Base-by-base conservation (phyloP, 2,888 invertebrate species). In the Epinotia ramella region DNA sequence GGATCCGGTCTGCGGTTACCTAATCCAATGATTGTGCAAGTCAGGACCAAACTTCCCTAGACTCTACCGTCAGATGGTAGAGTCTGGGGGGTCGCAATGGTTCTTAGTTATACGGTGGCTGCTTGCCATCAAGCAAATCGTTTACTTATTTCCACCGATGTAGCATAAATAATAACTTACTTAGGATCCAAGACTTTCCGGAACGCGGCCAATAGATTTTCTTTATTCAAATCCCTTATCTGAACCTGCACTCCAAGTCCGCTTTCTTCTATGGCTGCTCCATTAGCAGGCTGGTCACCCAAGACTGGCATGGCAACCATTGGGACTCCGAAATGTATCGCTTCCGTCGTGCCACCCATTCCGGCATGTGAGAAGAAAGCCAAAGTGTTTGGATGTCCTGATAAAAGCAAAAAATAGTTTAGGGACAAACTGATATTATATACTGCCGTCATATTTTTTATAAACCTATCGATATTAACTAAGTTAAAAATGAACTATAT, bases 291-390 rank as follows among this genome's bases (percentile, higher is more conserved):
- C 82, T 96, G 96, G 80, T 96, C 96, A 11, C 96, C 96, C 53
- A 90, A 87, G 73, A 96, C 89, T 0, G 96, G 96, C 89, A 95
- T 94, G 4, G 95, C 94, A 7, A 96, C 84, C 77, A 95, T 89
- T 9, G 96, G 96, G 4, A 96, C 95, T 13, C 95, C 96, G 76
- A 91, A 95, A 80, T 96, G 95, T 46, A 96, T 92, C 1, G 95
- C 95, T 85, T 96, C 96, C 5, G 94, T 95, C 0, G 94, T 94
- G 7, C 96, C 95, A 68, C 95, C 90, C 84, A 96, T 94, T 1
- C 96, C 96, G 71, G 94, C 95, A 78, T 96, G 96, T 0, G 95
- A 94, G 57, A 95, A 88, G 82, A 96, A 96, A 0, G 94, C 95
- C 76, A 95, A 81, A 0, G 95, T 95, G 79, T 96, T 96, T 3